Base-by-base conservation (phyloP, 2,797 vertebrate species). In the Thaleichthys pacificus region DNA sequence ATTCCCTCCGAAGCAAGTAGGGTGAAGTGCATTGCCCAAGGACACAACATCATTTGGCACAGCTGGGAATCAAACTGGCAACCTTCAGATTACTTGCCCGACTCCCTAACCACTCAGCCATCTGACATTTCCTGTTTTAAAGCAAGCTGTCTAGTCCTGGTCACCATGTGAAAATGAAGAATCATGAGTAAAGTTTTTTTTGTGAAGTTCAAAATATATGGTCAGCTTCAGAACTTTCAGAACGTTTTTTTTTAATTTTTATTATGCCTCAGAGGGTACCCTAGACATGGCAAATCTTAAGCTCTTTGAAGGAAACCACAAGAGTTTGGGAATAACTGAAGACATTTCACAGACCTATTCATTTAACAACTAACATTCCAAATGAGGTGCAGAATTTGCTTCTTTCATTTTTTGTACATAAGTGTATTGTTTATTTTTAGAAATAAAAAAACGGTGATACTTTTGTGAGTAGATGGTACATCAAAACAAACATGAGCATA, bases 121-220 rank as follows among this genome's bases (percentile, higher is more conserved):
- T n/a, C n/a, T n/a, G n/a, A n/a, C n/a, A n/a, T n/a, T 85, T 80
- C 73, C 5, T 74, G 81, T 90, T 91, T 88, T 88, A 88, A 86
- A 88, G 84, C 77, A 72, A 76, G 82, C 82, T 80, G 86, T 91
- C 84, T 88, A 79, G 88, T 85, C 80, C 87, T 67, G 79, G 81
- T 85, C 81, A 84, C 85, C 85, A 79, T 80, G 78, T 69, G 77
- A 85, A 77, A 78, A 77, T 72, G 83, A 86, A 85, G 80, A 80
- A 77, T 86, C 84, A 74, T 76, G 61, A 78, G 38, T 71, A 76
- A 69, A 54, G 71, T 87, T 89, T 85, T 73, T 24, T 74, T 73
- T 73, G 61, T 81, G 78, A 85, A 78, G 80, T 72, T 81, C 69
- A 57, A 26, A 24, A 81, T 82, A 76, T 75, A 75, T 78, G 81